Conservation (phyloP, 35 echinoderm and acorn worm genomes). For the Strongylocentrotus purpuratus region DNA sequence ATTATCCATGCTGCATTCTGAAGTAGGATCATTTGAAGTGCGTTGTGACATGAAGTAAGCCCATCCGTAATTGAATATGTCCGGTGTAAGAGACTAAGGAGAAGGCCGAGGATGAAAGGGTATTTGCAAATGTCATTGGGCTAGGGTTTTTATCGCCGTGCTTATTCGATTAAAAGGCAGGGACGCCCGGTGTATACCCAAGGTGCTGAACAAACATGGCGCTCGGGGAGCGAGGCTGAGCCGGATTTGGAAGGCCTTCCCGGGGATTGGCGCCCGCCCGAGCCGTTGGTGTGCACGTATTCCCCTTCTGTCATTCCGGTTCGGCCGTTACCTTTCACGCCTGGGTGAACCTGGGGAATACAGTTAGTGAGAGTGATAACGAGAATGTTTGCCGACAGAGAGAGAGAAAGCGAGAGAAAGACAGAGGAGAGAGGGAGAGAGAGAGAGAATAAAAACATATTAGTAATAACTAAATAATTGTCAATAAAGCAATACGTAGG, state of each 20-base stretch:
- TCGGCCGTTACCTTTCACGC: background rate
- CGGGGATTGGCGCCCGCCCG: background rate
- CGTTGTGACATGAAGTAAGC: background rate
- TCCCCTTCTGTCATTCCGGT: background rate
- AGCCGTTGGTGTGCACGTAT: background rate
- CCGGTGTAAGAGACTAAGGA: background rate
- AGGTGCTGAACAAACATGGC: conserved; percentile 1
- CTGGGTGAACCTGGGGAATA: background rate
- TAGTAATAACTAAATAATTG: too few species aligned
- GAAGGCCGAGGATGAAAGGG: background rate
- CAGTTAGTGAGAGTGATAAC: background rate
- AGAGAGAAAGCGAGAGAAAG: background rate
- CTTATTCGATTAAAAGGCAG: conserved; percentile 12
- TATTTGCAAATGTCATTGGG: conserved; percentile 17
- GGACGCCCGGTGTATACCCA: conserved; percentile 7
- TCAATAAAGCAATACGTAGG: too few species aligned
- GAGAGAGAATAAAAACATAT: too few species aligned
- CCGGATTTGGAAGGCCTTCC: background rate
- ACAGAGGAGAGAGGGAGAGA: background rate
- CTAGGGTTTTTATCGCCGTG: conserved; percentile 8
- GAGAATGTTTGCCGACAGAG: background rate
- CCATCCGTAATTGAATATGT: background rate
- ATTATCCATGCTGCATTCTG: background rate
- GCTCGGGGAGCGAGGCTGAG: background rate
- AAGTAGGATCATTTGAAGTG: background rate